phyloP scores from a whole-genome alignment of 2,888 invertebrate species.

The Leptopterna dolabrata region DNA sequence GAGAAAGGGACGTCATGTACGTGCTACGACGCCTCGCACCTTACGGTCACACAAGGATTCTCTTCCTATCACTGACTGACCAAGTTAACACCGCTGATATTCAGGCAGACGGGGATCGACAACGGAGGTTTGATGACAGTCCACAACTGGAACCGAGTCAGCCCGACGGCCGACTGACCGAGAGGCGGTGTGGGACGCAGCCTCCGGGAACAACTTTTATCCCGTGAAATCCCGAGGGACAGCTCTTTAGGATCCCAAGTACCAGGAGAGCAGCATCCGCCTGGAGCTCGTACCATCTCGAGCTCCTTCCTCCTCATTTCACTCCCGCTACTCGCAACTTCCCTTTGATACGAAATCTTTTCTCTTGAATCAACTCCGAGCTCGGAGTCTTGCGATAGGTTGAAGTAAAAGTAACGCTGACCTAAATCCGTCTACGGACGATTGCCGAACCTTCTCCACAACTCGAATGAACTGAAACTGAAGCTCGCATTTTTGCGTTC shows the following conservation, averaged over 20 bases:
- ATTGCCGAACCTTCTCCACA: background rate
- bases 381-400: background rate
- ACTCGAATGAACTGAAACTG: background rate
- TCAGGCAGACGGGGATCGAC: too few species aligned
- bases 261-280: background rate
- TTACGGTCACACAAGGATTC: too few species aligned
- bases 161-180: background rate
- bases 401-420: background rate
- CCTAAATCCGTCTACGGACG: background rate
- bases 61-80: too few species aligned
- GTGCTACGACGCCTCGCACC: too few species aligned
- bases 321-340: background rate
- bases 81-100: too few species aligned
- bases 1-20: too few species aligned
- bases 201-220: background rate
- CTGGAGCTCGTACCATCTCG: background rate
- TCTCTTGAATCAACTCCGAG: background rate
- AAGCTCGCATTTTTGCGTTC: background rate
- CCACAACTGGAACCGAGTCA: too few species aligned
- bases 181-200: background rate
- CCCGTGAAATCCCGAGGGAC: slow-evolving; percentile 44
- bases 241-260: background rate
- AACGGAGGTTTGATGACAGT: too few species aligned
- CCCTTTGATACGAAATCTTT: background rate
- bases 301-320: background rate